A percentile compares a stretch with the other conserved stretches of the same genome.
Evolutionary conservation across 2,797 vertebrate species (phyloP).

Genomic region (Fistularia tabacaria): DNA sequence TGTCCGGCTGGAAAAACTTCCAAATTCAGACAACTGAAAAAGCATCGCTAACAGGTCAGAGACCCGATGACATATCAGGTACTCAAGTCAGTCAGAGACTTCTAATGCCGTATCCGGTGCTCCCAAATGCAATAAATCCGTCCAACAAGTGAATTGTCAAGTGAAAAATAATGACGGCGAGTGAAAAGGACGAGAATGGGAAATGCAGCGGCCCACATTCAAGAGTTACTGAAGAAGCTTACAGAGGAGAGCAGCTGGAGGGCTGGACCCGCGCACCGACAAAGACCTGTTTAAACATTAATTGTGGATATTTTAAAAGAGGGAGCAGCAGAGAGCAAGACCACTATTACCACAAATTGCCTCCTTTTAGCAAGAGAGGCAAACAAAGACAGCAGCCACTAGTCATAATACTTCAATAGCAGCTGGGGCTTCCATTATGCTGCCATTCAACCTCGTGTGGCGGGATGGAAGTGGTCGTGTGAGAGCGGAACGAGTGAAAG

Average conservation of each 20-base stretch:
- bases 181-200: slow-evolving; percentile 13
- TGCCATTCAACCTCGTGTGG: slow-evolving; percentile 20
- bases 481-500: slow-evolving; percentile 7
- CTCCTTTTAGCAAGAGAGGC: slow-evolving; percentile 56
- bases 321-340: slow-evolving; percentile 36
- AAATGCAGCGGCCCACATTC: slow-evolving; percentile 31
- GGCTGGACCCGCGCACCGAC: slow-evolving; percentile 43
- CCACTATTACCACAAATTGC: slow-evolving; percentile 60
- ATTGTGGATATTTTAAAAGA: slow-evolving; percentile 62
- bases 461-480: slow-evolving; percentile 5
- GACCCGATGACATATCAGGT: slow-evolving; percentile 23
- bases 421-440: slow-evolving; percentile 38
- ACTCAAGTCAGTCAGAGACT: slow-evolving; percentile 9
- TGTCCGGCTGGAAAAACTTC: background rate
- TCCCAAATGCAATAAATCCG: slow-evolving; percentile 18
- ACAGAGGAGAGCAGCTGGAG: slow-evolving; percentile 46
- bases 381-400: slow-evolving; percentile 51
- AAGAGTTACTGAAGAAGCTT: slow-evolving; percentile 61
- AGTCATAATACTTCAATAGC: slow-evolving; percentile 39
- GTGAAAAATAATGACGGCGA: slow-evolving; percentile 45
- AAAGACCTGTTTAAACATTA: slow-evolving; percentile 63
- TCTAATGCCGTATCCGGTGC: slow-evolving; percentile 4
- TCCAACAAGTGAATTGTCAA: slow-evolving; percentile 28
- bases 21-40: background rate
- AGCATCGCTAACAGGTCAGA: slow-evolving; percentile 3